phyloP scores from a whole-genome alignment of 1,140 invertebrate species.

The Cyphomyrmex costatus region DNA sequence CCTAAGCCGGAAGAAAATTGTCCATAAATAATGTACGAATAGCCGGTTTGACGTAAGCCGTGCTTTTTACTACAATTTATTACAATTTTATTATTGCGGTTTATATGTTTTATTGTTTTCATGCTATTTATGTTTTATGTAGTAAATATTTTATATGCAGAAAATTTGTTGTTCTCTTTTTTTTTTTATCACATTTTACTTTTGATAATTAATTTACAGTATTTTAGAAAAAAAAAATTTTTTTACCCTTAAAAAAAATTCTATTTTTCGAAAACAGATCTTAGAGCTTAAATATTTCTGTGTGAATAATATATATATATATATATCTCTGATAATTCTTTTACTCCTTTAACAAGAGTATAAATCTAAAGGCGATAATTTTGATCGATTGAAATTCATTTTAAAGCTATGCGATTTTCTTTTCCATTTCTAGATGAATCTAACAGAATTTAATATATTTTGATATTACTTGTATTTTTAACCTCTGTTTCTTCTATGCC shows the following conservation, averaged over 20 bases:
- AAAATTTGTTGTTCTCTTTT: background rate
- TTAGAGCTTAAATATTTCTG: too few relatives aligned
- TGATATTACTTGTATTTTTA: background rate
- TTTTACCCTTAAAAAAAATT: too few relatives aligned
- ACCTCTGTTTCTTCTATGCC: background rate
- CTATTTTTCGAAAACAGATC: background rate
- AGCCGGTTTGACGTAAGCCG: background rate
- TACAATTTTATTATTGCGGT: conserved; percentile 9
- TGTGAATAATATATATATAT: background rate
- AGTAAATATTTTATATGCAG: background rate
- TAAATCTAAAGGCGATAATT: background rate
- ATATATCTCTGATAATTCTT: too few relatives aligned
- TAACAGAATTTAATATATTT: background rate
- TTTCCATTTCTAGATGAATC: background rate
- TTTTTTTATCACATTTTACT: background rate
- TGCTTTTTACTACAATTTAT: background rate
- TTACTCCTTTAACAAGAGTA: background rate
- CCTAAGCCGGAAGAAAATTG: conserved; percentile 60
- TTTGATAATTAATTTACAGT: background rate
- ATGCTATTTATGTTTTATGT: background rate
- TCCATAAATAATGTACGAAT: background rate
- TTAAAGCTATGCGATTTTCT: background rate
- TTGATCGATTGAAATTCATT: background rate
- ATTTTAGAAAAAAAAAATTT: background rate
- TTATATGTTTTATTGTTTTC: background rate